These are phyloP conservation scores for Tortrix viridana DNA, from an alignment of 2,888 invertebrate species.

Conservation along the genomic window DNA sequence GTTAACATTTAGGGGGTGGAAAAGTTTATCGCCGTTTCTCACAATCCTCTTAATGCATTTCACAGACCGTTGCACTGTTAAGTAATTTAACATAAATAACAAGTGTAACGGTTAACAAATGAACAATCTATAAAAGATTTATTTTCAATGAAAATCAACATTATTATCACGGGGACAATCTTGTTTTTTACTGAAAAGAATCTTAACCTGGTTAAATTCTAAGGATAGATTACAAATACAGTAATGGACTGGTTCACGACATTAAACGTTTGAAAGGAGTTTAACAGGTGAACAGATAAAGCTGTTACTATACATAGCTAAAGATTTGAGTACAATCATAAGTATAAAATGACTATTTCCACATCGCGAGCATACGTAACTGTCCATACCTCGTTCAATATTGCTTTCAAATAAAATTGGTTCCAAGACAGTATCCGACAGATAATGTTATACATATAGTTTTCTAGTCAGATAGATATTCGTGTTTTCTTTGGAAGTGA, in stretches of 20 bases:
- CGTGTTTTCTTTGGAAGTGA: no score
- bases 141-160: slow-evolving; percentile 10
- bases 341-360: slow-evolving; percentile 43
- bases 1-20: no score
- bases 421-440: no score
- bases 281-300: slow-evolving; percentile 36
- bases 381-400: no score
- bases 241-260: slow-evolving; percentile 31
- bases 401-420: no score
- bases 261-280: slow-evolving; percentile 42
- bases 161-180: not conserved
- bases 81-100: slow-evolving; percentile 39
- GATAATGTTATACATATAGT: no score
- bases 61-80: slow-evolving; percentile 37
- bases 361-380: slow-evolving; percentile 13
- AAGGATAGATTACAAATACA: slow-evolving; percentile 18
- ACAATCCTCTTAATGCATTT: not conserved
- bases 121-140: slow-evolving; percentile 26
- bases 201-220: not conserved
- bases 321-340: slow-evolving; percentile 10
- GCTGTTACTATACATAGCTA: slow-evolving; percentile 13
- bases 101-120: slow-evolving; percentile 50
- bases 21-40: no score
- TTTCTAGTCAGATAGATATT: no score
- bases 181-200: slow-evolving; percentile 13